Evolutionary conservation across 2,888 invertebrate genomes (phyloP).

Genomic region (Pardosa pseudoannulata): DNA sequence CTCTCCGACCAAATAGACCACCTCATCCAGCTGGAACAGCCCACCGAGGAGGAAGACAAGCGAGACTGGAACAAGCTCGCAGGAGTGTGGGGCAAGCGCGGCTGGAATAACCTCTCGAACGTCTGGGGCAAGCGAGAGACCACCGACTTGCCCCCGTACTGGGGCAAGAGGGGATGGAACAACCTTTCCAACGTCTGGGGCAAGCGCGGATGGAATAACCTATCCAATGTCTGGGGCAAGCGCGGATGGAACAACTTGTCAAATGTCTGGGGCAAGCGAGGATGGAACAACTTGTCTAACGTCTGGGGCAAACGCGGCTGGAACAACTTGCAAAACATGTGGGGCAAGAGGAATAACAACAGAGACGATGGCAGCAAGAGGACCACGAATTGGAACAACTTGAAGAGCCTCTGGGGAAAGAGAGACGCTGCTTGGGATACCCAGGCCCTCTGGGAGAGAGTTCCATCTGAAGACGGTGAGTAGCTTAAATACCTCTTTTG

Average conservation of each 20-base stretch:
- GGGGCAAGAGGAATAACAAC: slow-evolving; percentile 79
- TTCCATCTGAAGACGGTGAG: slow-evolving; percentile 47
- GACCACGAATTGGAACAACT: slow-evolving; percentile 82
- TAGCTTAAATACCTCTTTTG: too few relatives aligned
- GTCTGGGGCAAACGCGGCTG: slow-evolving; percentile 81
- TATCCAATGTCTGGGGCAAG: slow-evolving; percentile 75
- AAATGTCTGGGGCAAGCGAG: slow-evolving; percentile 64
- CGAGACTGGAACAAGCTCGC: slow-evolving; percentile 44
- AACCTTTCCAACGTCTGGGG: slow-evolving; percentile 78
- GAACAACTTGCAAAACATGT: slow-evolving; percentile 33
- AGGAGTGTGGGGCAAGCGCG: slow-evolving; percentile 59
- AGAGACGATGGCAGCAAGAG: slow-evolving; percentile 75
- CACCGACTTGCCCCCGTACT: slow-evolving; percentile 75
- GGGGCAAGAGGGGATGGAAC: slow-evolving; percentile 81
- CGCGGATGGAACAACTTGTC: slow-evolving; percentile 75
- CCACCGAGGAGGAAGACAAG: slow-evolving; percentile 44
- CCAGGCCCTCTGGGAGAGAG: slow-evolving; percentile 79
- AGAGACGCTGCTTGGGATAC: slow-evolving; percentile 80
- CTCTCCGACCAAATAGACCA: slow-evolving; percentile 34
- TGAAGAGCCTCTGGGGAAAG: slow-evolving; percentile 87
- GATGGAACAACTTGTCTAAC: slow-evolving; percentile 56
- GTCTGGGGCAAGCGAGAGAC: slow-evolving; percentile 72
- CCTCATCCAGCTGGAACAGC: neutral
- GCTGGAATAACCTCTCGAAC: slow-evolving; percentile 49
- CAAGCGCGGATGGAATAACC: slow-evolving; percentile 80